Conservation (phyloP, 1,140 invertebrate genomes). For the Halyomorpha halys region DNA sequence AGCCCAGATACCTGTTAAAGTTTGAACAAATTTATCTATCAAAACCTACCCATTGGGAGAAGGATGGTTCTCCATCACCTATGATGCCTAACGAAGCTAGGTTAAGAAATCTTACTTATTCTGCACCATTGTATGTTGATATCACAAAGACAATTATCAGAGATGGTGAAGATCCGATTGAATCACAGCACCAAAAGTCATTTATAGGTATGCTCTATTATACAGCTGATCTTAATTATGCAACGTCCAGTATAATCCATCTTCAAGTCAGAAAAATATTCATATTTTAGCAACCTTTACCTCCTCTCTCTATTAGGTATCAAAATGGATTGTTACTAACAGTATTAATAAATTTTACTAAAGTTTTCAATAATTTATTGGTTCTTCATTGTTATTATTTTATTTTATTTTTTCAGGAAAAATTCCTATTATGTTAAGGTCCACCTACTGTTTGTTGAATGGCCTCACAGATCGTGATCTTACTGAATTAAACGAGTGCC, state of each 20-base stretch:
- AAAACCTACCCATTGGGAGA: slow-evolving; percentile 99
- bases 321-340: no score
- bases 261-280: no score
- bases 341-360: no score
- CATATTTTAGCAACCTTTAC: no score
- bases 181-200: slow-evolving; percentile 92
- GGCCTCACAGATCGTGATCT: slow-evolving; percentile 95
- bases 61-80: slow-evolving; percentile 93
- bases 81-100: slow-evolving; percentile 99
- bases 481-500: slow-evolving; percentile 97
- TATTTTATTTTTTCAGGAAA: slow-evolving; percentile 45
- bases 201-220: slow-evolving; percentile 64
- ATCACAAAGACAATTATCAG: slow-evolving; percentile 92
- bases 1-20: slow-evolving; percentile 82
- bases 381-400: slow-evolving; percentile 20
- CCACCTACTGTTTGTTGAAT: slow-evolving; percentile 88
- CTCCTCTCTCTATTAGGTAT: no score
- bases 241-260: not conserved
- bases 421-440: slow-evolving; percentile 98
- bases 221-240: not conserved
- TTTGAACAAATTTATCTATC: slow-evolving; percentile 99
- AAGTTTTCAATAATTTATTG: no score
- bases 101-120: slow-evolving; percentile 80
- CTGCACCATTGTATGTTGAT: slow-evolving; percentile 95
- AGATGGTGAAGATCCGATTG: slow-evolving; percentile 81